Evolutionary conservation across 2,888 invertebrate genomes (phyloP), one percentile per base, ranked within the genome.

Genomic region (Scaptomyza cyrtandrae): DNA sequence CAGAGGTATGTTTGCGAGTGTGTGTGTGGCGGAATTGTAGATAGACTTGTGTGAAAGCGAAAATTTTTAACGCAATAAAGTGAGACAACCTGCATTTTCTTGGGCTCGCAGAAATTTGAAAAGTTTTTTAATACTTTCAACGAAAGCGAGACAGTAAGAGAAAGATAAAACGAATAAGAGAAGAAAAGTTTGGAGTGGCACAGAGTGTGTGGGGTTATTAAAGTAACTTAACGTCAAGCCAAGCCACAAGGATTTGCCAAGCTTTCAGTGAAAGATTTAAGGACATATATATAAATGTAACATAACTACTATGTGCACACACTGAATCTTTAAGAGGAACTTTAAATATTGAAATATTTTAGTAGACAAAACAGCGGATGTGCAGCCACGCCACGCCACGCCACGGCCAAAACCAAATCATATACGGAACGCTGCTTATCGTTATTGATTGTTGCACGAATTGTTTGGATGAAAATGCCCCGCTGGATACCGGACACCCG

Each of bases 51-150:
- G 81, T 76, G 69, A 85, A 81, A 72, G 71, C 79, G 82, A 81
- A 79, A 50, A 65, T 74, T 74, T 78, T 85, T 81, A 82, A 85
- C 85, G 71, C 79, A 82, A 85, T 82, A 84, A 85, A 71, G 71
- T 73, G 10, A 2, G 10, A 76, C 66, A 78, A 78, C 75, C 84
- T 84, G 80, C 84, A 75, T 71, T 81, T 72, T 72, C 70, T 65
- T 64, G 71, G 77, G 74, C 70, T 62, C 64, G 54, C 80, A 72
- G 72, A 82, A 82, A 80, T 82, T 80, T 71, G 60, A 78, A 81
- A 83, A 83, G 71, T 78, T 83, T 83, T 80, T 85, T 85, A 85
- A 85, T 78, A 71, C 78, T 69, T 71, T 63, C 55, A 35, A 43
- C 54, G 46, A 43, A 33, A 33, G 24, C 27, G 44, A 52, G 41